Evolutionary conservation across 2,888 invertebrate genomes (phyloP).

Genomic region (Synanthedon vespiformis): DNA sequence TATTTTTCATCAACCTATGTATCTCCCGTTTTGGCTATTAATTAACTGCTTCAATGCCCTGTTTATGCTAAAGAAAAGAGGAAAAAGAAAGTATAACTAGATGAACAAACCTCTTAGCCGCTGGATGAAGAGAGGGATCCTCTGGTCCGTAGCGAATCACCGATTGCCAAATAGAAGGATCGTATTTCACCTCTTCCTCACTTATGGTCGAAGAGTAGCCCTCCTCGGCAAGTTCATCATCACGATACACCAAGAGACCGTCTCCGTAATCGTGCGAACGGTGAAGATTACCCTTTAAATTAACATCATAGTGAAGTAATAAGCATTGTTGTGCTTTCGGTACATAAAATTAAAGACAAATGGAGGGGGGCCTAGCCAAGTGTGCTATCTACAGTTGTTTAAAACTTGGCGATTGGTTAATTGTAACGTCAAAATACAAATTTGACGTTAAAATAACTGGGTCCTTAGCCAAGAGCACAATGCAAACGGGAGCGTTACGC

Average conservation of each 20-base stretch:
- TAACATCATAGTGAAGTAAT: not conserved
- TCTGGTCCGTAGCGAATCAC: constrained; percentile 73
- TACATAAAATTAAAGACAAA: not conserved
- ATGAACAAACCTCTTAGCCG: constrained; percentile 65
- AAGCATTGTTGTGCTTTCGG: not conserved
- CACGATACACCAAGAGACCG: constrained; percentile 67
- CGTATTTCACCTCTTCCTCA: constrained; percentile 81
- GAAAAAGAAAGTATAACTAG: not conserved
- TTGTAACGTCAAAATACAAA: too few species aligned
- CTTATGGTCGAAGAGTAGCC: constrained; percentile 81
- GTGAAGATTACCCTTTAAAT: constrained; percentile 27
- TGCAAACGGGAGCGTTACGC: too few species aligned
- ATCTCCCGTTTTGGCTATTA: too few species aligned
- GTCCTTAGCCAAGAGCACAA: too few species aligned
- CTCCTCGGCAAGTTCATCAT: constrained; percentile 60
- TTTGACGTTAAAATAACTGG: too few species aligned
- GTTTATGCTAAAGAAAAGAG: too few species aligned
- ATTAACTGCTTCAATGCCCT: too few species aligned
- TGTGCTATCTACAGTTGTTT: too few species aligned
- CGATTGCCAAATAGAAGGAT: constrained; percentile 77
- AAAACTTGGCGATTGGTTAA: too few species aligned
- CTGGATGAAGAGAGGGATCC: constrained; percentile 60
- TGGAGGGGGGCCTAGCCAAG: not conserved
- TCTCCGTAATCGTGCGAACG: constrained; percentile 66
- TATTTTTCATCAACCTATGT: too few species aligned